Evolutionary conservation across 1,140 invertebrate species (phyloP).

Genomic region (Apis cerana): DNA sequence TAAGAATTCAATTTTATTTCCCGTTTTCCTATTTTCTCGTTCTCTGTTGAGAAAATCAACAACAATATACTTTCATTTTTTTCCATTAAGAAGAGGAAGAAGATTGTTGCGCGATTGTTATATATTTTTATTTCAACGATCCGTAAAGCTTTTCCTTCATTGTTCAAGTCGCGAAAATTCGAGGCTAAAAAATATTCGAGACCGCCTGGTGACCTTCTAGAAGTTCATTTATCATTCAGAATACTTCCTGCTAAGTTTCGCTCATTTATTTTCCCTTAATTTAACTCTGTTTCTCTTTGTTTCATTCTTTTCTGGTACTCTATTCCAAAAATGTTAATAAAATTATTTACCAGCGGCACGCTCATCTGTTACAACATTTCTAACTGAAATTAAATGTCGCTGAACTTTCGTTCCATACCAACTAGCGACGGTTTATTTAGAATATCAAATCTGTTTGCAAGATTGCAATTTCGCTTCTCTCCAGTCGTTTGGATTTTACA

Average conservation of each 20-base stretch:
- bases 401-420: slow-evolving; percentile 25
- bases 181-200: background rate
- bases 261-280: background rate
- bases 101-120: background rate
- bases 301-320: background rate
- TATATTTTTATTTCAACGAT: background rate
- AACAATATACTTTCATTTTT: background rate
- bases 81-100: background rate
- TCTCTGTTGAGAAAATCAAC: no score
- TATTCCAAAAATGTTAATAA: background rate
- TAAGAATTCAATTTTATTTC: slow-evolving; percentile 26
- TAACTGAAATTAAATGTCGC: background rate
- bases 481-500: slow-evolving; percentile 12
- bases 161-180: background rate
- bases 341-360: background rate
- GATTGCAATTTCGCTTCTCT: slow-evolving; percentile 40
- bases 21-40: background rate
- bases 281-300: background rate
- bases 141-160: background rate
- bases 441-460: slow-evolving; percentile 41
- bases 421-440: slow-evolving; percentile 15
- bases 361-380: background rate
- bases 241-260: background rate
- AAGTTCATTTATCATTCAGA: slow-evolving; percentile 3
- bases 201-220: background rate